Conservation (phyloP, 2,113 vertebrate species). For the Larimichthys polyactis region DNA sequence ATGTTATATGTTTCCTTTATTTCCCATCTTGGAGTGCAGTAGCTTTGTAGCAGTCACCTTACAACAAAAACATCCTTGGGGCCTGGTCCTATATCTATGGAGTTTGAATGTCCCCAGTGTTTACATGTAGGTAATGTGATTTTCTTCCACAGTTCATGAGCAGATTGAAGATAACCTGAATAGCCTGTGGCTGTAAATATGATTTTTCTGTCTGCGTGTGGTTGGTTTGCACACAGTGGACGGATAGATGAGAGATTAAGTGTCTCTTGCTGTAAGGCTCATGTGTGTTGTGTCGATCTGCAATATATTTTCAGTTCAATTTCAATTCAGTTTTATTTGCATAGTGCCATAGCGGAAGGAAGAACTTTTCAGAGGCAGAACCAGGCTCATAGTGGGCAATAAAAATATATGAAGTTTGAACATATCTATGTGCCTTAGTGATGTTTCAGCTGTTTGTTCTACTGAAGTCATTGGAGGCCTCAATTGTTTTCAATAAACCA, state of each 20-base stretch:
- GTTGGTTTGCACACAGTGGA: background rate
- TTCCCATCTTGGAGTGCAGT: background rate
- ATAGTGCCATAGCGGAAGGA: too few species aligned
- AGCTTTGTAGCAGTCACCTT: background rate
- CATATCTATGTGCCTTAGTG: background rate
- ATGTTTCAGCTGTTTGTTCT: background rate
- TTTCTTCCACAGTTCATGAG: background rate
- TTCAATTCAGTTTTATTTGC: too few species aligned
- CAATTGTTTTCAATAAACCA: too few species aligned
- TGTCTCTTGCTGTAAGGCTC: background rate
- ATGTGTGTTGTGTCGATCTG: background rate
- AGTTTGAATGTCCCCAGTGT: background rate
- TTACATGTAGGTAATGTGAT: background rate
- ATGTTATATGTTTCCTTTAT: background rate
- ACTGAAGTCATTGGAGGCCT: background rate
- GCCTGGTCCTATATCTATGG: background rate
- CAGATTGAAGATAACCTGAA: background rate
- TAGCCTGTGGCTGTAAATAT: background rate
- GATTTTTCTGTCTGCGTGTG: background rate
- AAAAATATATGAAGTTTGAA: background rate
- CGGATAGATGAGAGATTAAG: background rate
- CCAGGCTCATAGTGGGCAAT: background rate
- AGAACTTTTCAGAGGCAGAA: too few species aligned
- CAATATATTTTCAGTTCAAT: background rate
- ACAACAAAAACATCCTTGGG: background rate